Evolutionary conservation across 2,888 invertebrate species (phyloP).

Genomic region (Hipparchia sbordonii): DNA sequence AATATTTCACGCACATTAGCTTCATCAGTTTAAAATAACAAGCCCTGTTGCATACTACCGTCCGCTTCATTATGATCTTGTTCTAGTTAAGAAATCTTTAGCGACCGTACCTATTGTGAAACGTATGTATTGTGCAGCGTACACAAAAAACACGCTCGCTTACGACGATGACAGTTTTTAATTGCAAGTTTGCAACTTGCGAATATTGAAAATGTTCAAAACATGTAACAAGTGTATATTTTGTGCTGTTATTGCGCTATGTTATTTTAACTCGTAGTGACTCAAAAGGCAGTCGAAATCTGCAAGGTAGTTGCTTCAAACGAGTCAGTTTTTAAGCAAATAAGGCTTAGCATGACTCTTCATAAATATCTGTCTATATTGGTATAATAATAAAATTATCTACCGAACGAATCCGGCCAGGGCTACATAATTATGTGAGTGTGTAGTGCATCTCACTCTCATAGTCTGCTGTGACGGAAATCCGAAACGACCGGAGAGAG

Average conservation of each 20-base stretch:
- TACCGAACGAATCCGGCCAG: background rate
- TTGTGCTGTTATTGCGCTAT: background rate
- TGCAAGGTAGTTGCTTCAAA: background rate
- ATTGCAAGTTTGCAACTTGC: constrained; percentile 2
- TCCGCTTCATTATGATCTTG: background rate
- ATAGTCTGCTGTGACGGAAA: no score
- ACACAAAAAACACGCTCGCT: background rate
- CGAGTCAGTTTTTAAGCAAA: no score
- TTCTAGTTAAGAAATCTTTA: constrained; percentile 8
- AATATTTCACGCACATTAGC: background rate
- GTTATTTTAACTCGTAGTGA: background rate
- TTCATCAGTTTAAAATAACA: background rate
- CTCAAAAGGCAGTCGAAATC: background rate
- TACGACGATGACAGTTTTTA: background rate
- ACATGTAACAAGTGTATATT: background rate
- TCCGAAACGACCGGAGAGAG: no score
- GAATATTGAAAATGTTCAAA: background rate
- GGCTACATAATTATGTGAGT: no score
- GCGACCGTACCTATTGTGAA: background rate
- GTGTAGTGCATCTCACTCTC: no score
- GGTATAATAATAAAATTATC: no score
- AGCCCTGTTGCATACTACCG: background rate
- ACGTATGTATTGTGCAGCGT: constrained; percentile 8
- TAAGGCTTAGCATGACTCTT: no score
- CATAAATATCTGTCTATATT: background rate